These are phyloP conservation scores for Operophtera brumata DNA, from an alignment of 2,888 invertebrate genomes.

Conservation along the genomic window DNA sequence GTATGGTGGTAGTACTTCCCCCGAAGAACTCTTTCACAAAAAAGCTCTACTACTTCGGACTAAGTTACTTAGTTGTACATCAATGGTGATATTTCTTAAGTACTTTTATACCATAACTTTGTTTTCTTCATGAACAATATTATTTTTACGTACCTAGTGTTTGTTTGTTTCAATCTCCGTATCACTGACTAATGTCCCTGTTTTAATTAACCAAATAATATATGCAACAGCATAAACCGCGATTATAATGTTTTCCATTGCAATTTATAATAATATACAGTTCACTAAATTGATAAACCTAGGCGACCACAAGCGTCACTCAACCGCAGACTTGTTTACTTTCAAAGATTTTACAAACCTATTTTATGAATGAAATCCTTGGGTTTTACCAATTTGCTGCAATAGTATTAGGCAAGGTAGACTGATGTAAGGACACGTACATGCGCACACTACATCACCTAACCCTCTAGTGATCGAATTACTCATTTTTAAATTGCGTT, in stretches of 20 bases:
- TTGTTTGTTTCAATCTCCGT: neutral
- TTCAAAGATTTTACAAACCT: conserved; percentile 49
- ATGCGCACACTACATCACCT: too few species aligned
- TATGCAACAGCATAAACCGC: conserved; percentile 9
- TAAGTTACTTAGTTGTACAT: too few species aligned
- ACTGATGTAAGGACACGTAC: neutral
- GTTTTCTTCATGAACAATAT: too few species aligned
- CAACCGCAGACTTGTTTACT: conserved; percentile 59
- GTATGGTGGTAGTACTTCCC: too few species aligned
- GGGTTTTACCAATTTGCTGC: conserved; percentile 49
- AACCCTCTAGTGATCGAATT: neutral
- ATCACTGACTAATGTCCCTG: neutral
- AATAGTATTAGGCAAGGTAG: neutral
- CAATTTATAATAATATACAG: conserved; percentile 8
- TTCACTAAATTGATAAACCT: conserved; percentile 15
- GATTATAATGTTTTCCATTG: conserved; percentile 17
- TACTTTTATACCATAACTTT: too few species aligned
- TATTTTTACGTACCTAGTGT: neutral
- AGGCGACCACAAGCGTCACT: conserved; percentile 18
- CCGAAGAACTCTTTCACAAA: too few species aligned
- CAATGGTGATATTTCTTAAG: too few species aligned
- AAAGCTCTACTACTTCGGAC: too few species aligned
- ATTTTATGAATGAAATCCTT: conserved; percentile 67
- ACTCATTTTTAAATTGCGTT: neutral
- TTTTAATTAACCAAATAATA: neutral